A percentile compares a stretch with the other conserved stretches of the same genome.
Conservation (phyloP, 2,888 invertebrate species). For the Mythimna vitellina region DNA sequence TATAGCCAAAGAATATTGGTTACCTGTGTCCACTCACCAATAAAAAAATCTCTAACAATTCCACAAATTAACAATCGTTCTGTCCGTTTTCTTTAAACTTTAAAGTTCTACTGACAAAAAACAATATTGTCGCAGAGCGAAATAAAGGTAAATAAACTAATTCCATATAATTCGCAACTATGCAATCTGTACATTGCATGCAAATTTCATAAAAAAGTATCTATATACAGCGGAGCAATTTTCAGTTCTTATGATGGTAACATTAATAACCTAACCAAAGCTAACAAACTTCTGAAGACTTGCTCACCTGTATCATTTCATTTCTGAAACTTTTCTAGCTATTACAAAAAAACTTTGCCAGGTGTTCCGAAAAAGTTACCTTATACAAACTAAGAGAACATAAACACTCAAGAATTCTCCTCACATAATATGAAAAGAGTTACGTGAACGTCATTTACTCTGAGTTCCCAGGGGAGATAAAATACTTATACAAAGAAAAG, state of each 20-base stretch:
- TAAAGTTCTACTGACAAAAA: too few species aligned
- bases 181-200: too few species aligned
- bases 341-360: constrained; percentile 5
- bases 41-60: too few species aligned
- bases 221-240: background rate
- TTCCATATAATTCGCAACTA: too few species aligned
- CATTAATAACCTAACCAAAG: background rate
- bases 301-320: background rate
- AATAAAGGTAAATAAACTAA: too few species aligned
- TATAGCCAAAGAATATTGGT: too few species aligned
- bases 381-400: constrained; percentile 12
- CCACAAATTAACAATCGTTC: too few species aligned
- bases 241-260: background rate
- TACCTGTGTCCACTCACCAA: too few species aligned
- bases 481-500: constrained; percentile 34
- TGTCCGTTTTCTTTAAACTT: too few species aligned
- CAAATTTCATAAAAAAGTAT: too few species aligned
- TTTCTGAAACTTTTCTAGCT: background rate
- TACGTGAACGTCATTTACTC: constrained; percentile 45
- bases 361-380: constrained; percentile 4
- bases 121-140: too few species aligned
- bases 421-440: constrained; percentile 42
- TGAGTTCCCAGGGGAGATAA: constrained; percentile 30
- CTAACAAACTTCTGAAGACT: background rate
- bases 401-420: constrained; percentile 27